Evolutionary conservation across 2,888 invertebrate genomes (phyloP).

Genomic region (Phytoseiulus persimilis): DNA sequence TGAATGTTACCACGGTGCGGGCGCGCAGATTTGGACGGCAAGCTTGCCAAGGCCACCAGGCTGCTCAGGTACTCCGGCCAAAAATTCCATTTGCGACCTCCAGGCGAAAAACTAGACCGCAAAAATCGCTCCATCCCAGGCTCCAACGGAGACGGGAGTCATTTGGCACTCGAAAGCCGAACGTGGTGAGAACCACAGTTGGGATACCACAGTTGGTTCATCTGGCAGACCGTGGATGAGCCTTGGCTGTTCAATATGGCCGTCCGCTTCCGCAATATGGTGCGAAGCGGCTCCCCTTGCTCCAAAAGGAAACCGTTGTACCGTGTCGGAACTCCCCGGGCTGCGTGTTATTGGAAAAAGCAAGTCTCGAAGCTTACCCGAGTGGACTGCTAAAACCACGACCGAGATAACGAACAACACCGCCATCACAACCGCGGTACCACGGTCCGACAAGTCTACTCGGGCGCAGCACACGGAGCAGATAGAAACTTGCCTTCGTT

Average conservation of each 20-base stretch:
- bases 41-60: conserved; percentile 5
- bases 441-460: background rate
- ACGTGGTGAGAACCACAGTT: too few relatives aligned
- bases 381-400: background rate
- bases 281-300: too few relatives aligned
- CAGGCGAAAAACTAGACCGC: background rate
- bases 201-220: background rate
- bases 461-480: background rate
- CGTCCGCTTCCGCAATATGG: background rate
- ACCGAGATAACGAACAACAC: background rate
- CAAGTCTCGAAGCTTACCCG: background rate
- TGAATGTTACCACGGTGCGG: background rate
- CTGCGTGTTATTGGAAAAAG: too few relatives aligned
- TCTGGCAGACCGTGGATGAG: background rate
- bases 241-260: background rate
- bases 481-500: background rate
- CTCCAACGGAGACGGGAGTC: too few relatives aligned
- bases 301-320: too few relatives aligned
- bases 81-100: background rate
- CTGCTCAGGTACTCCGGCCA: background rate
- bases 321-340: too few relatives aligned
- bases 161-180: too few relatives aligned
- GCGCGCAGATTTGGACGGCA: background rate
- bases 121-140: background rate
- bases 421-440: background rate